phyloP scores from a whole-genome alignment of 1,140 invertebrate genomes.

The Drosophila takahashii region DNA sequence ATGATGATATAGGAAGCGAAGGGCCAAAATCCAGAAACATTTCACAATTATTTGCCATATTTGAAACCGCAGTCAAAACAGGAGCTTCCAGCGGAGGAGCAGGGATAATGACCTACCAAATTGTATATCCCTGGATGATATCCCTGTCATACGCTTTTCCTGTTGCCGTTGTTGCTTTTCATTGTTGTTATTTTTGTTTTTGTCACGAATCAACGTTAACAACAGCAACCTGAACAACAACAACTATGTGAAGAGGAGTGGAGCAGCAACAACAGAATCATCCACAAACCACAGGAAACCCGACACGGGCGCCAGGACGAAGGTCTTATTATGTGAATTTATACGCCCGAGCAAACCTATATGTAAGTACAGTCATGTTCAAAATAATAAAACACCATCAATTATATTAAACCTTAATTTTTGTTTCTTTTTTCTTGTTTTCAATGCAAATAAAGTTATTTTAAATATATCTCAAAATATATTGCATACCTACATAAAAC shows the following conservation, averaged over 20 bases:
- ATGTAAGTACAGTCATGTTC: conserved; percentile 1
- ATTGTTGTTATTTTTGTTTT: conserved; percentile 47
- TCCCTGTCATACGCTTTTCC: conserved; percentile 48
- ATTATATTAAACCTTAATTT: background rate
- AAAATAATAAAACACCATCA: background rate
- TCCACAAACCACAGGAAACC: conserved; percentile 58
- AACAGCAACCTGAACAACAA: conserved; percentile 46
- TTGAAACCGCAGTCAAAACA: conserved; percentile 71
- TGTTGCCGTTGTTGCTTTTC: conserved; percentile 25
- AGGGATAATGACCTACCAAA: conserved; percentile 52
- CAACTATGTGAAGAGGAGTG: conserved; percentile 6
- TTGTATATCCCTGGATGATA: conserved; percentile 58
- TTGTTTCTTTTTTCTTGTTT: background rate
- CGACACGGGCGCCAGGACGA: conserved; percentile 43
- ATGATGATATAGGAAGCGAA: conserved; percentile 26
- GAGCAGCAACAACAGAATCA: conserved; percentile 40
- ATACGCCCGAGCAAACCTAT: conserved; percentile 66
- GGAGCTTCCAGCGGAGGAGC: conserved; percentile 16
- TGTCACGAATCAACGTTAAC: conserved; percentile 69
- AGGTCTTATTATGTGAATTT: conserved; percentile 78
- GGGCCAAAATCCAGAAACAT: conserved; percentile 32
- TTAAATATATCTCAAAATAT: too few species aligned
- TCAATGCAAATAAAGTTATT: too few species aligned
- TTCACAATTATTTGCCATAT: conserved; percentile 77
- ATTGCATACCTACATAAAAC: too few species aligned